These are phyloP conservation scores for Neomonachus schauinslandi DNA, from an alignment of 2,113 vertebrate genomes.

Conservation along the genomic window DNA sequence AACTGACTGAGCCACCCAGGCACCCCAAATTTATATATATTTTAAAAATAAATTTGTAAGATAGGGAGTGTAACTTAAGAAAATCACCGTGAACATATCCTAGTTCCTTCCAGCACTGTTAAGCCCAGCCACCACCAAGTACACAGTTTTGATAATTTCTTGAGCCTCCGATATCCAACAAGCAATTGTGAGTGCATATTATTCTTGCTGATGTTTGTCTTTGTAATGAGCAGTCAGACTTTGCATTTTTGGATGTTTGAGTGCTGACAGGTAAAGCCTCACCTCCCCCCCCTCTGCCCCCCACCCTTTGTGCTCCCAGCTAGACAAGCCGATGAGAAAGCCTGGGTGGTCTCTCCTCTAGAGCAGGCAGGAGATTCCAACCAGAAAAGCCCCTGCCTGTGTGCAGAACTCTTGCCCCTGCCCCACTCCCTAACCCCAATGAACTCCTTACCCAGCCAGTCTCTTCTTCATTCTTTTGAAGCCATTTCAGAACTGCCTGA, in stretches of 20 bases:
- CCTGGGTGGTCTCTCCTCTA: background rate
- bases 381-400: background rate
- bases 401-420: background rate
- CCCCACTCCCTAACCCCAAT: background rate
- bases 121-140: background rate
- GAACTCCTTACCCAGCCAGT: background rate
- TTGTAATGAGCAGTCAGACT: background rate
- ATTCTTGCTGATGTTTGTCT: background rate
- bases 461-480: background rate
- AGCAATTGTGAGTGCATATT: background rate
- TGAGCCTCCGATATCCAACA: background rate
- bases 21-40: background rate
- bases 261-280: background rate
- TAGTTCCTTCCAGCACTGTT: background rate
- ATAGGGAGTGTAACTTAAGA: background rate
- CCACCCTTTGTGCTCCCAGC: background rate
- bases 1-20: background rate
- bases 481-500: background rate
- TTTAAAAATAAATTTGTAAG: background rate
- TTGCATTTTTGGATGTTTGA: background rate
- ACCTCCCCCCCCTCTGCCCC: background rate
- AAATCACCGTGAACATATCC: background rate
- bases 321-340: background rate
- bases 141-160: background rate
- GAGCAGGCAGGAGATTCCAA: background rate